A percentile compares a stretch with the other conserved stretches of the same genome.
phyloP scores from a whole-genome alignment of 2,888 invertebrate species.

The Thymelicus acteon region DNA sequence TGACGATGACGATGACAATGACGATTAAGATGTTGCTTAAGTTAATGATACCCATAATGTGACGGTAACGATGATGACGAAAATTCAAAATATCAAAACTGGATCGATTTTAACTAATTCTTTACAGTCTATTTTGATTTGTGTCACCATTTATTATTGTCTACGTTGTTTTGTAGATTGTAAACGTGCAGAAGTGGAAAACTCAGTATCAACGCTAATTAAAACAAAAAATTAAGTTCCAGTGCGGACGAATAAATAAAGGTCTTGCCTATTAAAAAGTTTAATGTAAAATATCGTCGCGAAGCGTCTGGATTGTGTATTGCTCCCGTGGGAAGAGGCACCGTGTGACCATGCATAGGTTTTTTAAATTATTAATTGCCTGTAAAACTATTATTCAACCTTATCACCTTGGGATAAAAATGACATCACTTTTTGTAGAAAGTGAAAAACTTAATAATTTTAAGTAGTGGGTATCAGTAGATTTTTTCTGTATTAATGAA shows the following conservation, averaged over 20 bases:
- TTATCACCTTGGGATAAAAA: not conserved
- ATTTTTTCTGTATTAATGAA: not conserved
- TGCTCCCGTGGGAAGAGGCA: conserved; percentile 5
- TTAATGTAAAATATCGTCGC: conserved; percentile 14
- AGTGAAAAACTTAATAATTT: not conserved
- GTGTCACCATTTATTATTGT: too few relatives aligned
- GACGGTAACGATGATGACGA: too few relatives aligned
- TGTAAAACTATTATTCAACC: not conserved
- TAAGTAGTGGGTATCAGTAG: not conserved
- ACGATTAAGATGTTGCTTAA: too few relatives aligned
- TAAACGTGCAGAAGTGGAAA: too few relatives aligned
- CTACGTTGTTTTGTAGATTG: too few relatives aligned
- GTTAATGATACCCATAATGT: too few relatives aligned
- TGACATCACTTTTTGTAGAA: not conserved
- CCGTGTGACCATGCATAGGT: conserved; percentile 5
- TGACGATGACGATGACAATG: too few relatives aligned
- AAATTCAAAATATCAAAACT: too few relatives aligned
- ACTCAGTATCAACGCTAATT: not conserved
- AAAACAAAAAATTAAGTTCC: not conserved
- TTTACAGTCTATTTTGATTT: too few relatives aligned
- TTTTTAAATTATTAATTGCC: not conserved
- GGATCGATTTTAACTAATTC: too few relatives aligned
- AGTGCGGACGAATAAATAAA: conserved; percentile 12
- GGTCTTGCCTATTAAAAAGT: conserved; percentile 11
- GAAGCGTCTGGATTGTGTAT: conserved; percentile 13